A percentile compares a stretch with the other conserved stretches of the same genome.
Conservation (phyloP, 2,888 invertebrate species). For the Aplocera efformata region DNA sequence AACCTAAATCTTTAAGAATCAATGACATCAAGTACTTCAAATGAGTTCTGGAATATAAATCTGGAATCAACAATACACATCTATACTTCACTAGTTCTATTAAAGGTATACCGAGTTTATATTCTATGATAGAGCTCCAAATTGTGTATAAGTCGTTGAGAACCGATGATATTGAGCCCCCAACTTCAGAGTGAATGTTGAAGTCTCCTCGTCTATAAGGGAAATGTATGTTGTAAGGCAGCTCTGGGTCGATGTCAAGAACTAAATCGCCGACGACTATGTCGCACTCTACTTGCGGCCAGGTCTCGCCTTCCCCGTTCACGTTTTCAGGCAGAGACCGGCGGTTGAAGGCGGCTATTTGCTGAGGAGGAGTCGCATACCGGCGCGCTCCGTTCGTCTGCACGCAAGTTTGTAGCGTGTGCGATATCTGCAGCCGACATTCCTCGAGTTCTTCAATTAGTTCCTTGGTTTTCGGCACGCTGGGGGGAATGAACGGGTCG, state of each 20-base stretch:
- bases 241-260: conserved; percentile 83
- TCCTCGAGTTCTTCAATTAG: conserved; percentile 90
- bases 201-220: conserved; percentile 93
- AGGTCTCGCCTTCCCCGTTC: conserved; percentile 78
- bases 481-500: conserved; percentile 84
- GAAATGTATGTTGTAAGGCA: conserved; percentile 92
- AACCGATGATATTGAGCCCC: conserved; percentile 92
- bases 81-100: conserved; percentile 88
- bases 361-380: conserved; percentile 93
- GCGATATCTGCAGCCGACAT: conserved; percentile 89
- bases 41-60: conserved; percentile 92
- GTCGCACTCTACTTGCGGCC: conserved; percentile 83
- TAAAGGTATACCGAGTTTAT: conserved; percentile 87
- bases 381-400: conserved; percentile 90
- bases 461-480: conserved; percentile 83
- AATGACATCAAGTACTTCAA: conserved; percentile 91
- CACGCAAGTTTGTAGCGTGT: conserved; percentile 91
- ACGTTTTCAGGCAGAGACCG: conserved; percentile 86
- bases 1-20: conserved; percentile 89
- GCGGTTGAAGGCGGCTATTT: conserved; percentile 93
- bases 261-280: conserved; percentile 89
- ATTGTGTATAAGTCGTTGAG: conserved; percentile 92
- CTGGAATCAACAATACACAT: conserved; percentile 93
- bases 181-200: conserved; percentile 90
- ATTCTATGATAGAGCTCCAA: conserved; percentile 90